Base-by-base conservation (phyloP, 2,888 invertebrate species). In the Homarus gammarus region DNA sequence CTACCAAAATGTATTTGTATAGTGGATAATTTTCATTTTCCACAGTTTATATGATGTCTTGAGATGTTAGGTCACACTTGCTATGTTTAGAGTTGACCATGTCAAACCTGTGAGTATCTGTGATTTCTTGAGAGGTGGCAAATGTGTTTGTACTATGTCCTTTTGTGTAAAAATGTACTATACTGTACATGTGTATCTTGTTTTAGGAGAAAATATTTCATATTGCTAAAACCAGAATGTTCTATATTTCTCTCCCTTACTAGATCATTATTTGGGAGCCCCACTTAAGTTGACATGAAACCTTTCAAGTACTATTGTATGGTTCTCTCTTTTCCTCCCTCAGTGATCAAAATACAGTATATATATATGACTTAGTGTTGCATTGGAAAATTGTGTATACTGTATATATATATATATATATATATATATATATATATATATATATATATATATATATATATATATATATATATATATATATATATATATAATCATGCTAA, bases 61-160 rank as follows among this genome's bases (percentile, higher is more conserved):
- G 82, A 82, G 56, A 64, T 83, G 68, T 83, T 83, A 83, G 68
- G 70, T 70, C 70, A 83, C 49, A 83, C 49, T 31, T 83, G 49
- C 83, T 83, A 68, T 70, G 49, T 70, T 83, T 83, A 83, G 83
- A 83, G 64, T 31, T 83, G 70, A 70, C 68, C 49, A 44, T 83
- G 33, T 83, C 33, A 44, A 70, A 70, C 83, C 70, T 83, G 83
- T 83, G 70, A 83, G 70, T 83, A 83, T 83, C 83, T 83, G 83
- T 83, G 83, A 83, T 83, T 83, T 83, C 68, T 83, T 68, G 38
- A 70, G 70, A 83, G 83, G 51, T 83, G 83, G 70, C 83, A 83
- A 70, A 83, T 83, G 83, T 83, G 83, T 82, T 82, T 82, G 82
- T 70, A 83, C 22, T 56, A 82, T 36, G 36, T 79, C 40, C 68